A percentile compares a stretch with the other conserved stretches of the same genome.
These are phyloP conservation scores for Protosalanx chinensis DNA, from an alignment of 2,797 vertebrate genomes.

Conservation along the genomic window DNA sequence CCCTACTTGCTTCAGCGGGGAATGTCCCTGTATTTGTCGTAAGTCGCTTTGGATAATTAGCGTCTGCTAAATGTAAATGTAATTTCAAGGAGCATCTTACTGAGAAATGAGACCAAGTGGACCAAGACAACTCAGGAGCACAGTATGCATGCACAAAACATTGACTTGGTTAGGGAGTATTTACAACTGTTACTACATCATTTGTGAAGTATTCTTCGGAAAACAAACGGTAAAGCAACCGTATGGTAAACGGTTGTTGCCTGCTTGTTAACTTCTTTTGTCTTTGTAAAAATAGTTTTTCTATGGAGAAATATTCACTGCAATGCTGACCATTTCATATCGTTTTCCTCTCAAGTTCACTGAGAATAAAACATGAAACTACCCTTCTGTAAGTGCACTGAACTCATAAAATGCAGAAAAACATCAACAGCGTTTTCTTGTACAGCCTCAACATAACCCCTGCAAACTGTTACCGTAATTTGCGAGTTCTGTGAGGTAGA, in stretches of 20 bases:
- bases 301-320: not conserved
- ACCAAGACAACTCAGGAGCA: not conserved
- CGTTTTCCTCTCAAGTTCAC: not conserved
- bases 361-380: not conserved
- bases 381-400: not conserved
- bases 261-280: not conserved
- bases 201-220: not conserved
- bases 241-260: not conserved
- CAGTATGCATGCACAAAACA: not conserved
- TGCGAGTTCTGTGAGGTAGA: slow-evolving; percentile 3
- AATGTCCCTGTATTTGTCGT: too few species aligned
- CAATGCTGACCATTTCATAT: not conserved
- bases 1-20: too few species aligned
- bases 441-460: not conserved
- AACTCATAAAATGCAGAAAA: slow-evolving; percentile 3
- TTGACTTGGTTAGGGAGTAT: not conserved
- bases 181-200: not conserved
- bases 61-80: too few species aligned
- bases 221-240: too few species aligned
- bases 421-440: not conserved
- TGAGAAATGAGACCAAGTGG: too few species aligned
- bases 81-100: not conserved
- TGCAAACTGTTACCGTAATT: slow-evolving; percentile 2
- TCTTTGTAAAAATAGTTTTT: not conserved
- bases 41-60: too few species aligned